phyloP scores from a whole-genome alignment of 2,888 invertebrate genomes.

The Scaptomyza reducta region DNA sequence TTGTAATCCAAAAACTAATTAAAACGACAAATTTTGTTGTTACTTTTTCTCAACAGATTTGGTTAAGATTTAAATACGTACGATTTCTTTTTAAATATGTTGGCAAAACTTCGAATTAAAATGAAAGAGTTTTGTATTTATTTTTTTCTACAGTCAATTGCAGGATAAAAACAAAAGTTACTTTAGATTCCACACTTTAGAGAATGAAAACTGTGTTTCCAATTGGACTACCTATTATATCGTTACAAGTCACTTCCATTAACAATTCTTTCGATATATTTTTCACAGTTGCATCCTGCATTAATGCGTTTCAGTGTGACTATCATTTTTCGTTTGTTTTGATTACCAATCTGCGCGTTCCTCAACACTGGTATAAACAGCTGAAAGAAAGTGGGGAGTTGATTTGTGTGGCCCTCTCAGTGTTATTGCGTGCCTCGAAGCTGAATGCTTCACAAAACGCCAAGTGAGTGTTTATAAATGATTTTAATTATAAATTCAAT shows the following conservation, averaged over 20 bases:
- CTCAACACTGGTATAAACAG: conserved; percentile 56
- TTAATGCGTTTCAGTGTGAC: conserved; percentile 20
- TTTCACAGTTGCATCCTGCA: conserved; percentile 11
- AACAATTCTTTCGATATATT: conserved; percentile 28
- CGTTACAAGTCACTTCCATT: conserved; percentile 1
- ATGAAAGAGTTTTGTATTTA: no score
- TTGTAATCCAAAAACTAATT: not conserved
- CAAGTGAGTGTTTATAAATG: conserved; percentile 55
- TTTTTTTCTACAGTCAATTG: no score
- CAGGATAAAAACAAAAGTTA: no score
- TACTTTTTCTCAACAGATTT: not conserved
- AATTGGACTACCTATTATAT: not conserved
- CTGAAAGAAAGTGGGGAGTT: conserved; percentile 40
- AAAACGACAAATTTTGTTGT: not conserved
- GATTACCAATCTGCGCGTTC: conserved; percentile 25
- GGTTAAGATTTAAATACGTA: no score
- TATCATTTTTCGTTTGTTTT: conserved; percentile 54
- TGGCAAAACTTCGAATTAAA: no score
- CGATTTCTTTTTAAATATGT: no score
- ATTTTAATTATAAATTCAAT: conserved; percentile 38
- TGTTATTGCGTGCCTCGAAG: conserved; percentile 52
- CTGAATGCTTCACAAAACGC: conserved; percentile 35
- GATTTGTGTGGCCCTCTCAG: conserved; percentile 28
- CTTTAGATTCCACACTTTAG: no score
- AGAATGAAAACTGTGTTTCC: not conserved